Conservation (phyloP, 92 coral and sea anemone species). For the Palythoa heliodiscus region DNA sequence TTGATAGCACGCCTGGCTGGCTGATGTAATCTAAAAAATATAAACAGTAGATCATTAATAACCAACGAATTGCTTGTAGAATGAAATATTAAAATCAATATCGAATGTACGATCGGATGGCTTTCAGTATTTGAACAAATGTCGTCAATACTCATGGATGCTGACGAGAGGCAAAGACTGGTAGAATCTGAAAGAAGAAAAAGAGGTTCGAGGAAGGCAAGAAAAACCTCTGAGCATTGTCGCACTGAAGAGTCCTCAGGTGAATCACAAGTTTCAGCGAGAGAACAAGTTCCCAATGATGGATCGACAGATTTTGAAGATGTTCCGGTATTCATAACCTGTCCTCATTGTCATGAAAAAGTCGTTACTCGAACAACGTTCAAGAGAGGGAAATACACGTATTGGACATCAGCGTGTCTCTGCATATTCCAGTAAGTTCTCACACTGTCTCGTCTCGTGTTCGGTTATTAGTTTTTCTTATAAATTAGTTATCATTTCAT, state of each 20-base stretch:
- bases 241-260: neutral
- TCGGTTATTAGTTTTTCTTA: too few relatives aligned
- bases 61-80: neutral
- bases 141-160: neutral
- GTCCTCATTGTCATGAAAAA: conserved; percentile 91
- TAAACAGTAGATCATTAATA: neutral
- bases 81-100: neutral
- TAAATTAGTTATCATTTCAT: too few relatives aligned
- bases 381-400: conserved; percentile 92
- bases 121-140: neutral
- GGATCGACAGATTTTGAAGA: conserved; percentile 86
- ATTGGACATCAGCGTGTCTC: conserved; percentile 91
- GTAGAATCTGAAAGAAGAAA: neutral
- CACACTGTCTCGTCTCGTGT: neutral
- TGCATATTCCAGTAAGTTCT: conserved; percentile 89
- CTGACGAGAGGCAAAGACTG: neutral
- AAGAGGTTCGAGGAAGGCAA: neutral
- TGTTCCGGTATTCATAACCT: conserved; percentile 91
- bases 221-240: neutral
- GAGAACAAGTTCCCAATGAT: conserved; percentile 62
- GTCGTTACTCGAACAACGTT: conserved; percentile 84
- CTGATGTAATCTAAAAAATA: neutral
- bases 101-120: neutral
- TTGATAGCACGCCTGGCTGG: too few relatives aligned
- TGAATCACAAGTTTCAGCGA: neutral